A percentile compares a stretch with the other conserved stretches of the same genome.
These are phyloP conservation scores for Setophaga petechia DNA, from an alignment of 2,113 vertebrate species.

Conservation along the genomic window DNA sequence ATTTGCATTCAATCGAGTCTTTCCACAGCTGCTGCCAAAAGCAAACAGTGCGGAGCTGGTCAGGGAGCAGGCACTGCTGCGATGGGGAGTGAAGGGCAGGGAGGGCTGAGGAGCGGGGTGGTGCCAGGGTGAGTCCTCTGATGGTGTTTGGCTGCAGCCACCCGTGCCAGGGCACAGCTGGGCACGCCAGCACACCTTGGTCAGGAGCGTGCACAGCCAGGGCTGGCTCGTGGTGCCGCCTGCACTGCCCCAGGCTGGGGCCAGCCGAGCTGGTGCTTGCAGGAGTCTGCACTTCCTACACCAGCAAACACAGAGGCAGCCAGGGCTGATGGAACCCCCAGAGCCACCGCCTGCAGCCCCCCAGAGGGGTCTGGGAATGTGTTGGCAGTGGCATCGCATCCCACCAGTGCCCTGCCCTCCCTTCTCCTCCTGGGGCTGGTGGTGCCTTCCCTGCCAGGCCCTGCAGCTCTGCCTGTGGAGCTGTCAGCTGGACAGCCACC, in stretches of 20 bases:
- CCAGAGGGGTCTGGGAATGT: background rate
- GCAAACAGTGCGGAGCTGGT: fast-evolving
- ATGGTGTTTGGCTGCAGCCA: fast-evolving
- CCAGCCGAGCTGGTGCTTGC: fast-evolving
- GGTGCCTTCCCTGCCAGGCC: background rate
- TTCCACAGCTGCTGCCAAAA: background rate
- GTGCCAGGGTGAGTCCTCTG: background rate
- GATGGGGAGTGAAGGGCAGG: background rate
- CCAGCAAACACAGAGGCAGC: background rate
- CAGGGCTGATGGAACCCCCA: background rate
- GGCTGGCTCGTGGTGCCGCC: background rate
- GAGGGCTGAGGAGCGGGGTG: fast-evolving
- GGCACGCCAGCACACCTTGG: fast-evolving
- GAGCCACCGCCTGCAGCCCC: background rate
- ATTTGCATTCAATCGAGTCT: background rate
- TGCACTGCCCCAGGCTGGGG: background rate
- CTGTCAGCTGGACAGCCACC: background rate
- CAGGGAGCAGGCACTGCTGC: background rate
- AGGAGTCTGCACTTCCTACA: fast-evolving
- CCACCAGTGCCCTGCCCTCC: background rate
- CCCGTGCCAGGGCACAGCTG: background rate
- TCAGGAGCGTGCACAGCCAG: fast-evolving
- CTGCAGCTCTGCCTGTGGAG: fast-evolving
- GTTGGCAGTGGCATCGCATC: background rate
- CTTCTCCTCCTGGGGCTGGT: background rate